Evolutionary conservation across 2,888 invertebrate genomes (phyloP), one percentile per base, ranked within the genome.

Genomic region (Clitarchus hookeri): DNA sequence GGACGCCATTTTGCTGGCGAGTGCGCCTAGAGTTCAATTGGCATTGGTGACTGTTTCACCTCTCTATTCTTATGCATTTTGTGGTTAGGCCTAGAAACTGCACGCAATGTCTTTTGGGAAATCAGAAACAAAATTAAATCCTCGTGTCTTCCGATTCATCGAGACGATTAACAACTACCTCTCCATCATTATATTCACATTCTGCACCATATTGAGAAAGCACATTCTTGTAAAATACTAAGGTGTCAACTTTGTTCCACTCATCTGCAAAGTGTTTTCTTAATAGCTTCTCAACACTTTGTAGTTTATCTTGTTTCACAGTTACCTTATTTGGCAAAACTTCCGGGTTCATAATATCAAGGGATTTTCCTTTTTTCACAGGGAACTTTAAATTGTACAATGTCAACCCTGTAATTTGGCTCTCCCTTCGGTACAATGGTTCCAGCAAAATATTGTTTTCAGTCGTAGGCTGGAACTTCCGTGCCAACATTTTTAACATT

Each of bases 381-480:
- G 19, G 79, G 23, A 79, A 27, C 23, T 80, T 83, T 85, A 27
- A 78, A 48, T 3, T n/a, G 77, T 13, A 54, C 48, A 84, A 84
- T 77, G 44, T 44, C 86, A 53, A 25, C 54, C 8, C 65, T 78
- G 65, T 86, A 86, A n/a, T 84, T 79, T 44, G 82, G 53, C 65
- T 86, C 82, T 83, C 85, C 85, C 48, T 84, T 27, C 27, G 78
- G 54, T 16, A 54, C 26, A 36, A 83, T 84, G 44, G 88, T 83
- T 27, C 4, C 13, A 25, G 25, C 16, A n/a, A 12, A 77, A 3
- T 0, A 27, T 26, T 79, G 4, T 79, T 87, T 89, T 88, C 88
- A 89, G 85, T 89, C 88, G 80, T 84, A 84, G 44, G 88, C 87
- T 48, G 87, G 87, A 79, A 88, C 87, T 23, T 89, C 88, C 82